Conservation (phyloP, 2,797 vertebrate species). For the Sebastes ruberrimus region DNA sequence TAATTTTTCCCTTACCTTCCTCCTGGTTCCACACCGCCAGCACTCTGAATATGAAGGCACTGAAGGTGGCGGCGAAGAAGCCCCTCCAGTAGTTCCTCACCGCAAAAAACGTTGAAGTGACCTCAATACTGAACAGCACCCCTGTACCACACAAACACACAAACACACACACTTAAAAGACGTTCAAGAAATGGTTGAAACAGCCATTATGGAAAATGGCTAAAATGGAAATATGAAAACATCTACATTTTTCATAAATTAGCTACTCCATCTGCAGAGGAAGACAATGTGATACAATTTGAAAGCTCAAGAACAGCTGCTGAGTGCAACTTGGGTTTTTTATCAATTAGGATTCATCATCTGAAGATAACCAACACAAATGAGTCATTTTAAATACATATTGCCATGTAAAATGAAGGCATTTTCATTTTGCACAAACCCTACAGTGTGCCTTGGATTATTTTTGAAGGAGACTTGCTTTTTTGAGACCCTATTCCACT, state of each 20-base stretch:
- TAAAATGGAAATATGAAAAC: background rate
- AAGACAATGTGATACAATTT: background rate
- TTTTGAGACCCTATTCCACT: too few relatives aligned
- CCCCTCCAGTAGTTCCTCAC: constrained; percentile 99
- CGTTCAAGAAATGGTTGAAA: background rate
- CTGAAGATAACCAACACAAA: background rate
- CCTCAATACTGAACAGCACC: constrained; percentile 98
- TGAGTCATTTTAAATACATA: too few relatives aligned
- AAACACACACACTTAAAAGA: background rate
- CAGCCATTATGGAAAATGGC: background rate
- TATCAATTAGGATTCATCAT: background rate
- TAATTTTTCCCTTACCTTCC: constrained; percentile 85
- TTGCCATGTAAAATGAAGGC: too few relatives aligned
- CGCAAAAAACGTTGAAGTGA: constrained; percentile 98
- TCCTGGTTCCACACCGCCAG: constrained; percentile 98
- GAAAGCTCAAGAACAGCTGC: background rate
- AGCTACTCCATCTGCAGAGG: background rate
- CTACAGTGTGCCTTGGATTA: too few relatives aligned
- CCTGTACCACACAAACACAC: constrained; percentile 76
- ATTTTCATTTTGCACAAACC: too few relatives aligned
- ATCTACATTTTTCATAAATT: background rate
- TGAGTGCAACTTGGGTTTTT: background rate
- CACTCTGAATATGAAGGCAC: constrained; percentile 98
- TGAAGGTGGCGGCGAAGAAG: constrained; percentile 98
- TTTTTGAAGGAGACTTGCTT: too few relatives aligned